Conservation (phyloP, 2,888 invertebrate genomes). For the Drosophila kuntzei region DNA sequence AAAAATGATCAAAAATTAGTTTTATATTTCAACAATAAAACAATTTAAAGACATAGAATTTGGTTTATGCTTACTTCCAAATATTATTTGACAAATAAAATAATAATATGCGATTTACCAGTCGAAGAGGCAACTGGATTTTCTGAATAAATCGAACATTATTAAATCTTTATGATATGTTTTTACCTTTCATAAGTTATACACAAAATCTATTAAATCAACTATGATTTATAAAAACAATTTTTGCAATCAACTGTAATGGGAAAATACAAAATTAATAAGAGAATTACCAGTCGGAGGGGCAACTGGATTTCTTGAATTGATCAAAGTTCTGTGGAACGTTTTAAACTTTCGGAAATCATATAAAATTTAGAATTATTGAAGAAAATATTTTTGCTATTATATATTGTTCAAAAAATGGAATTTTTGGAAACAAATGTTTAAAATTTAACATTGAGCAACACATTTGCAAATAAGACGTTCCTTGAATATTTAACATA, state of each 20-base stretch:
- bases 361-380: neutral
- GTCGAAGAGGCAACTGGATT: constrained; percentile 43
- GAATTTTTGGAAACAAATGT: constrained; percentile 45
- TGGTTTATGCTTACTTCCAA: neutral
- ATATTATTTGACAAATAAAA: neutral
- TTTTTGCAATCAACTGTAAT: constrained; percentile 41
- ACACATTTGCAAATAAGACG: constrained; percentile 18
- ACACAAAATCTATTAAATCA: too few relatives aligned
- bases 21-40: constrained; percentile 4
- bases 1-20: constrained; percentile 17
- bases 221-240: too few relatives aligned
- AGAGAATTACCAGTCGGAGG: constrained; percentile 27
- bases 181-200: neutral
- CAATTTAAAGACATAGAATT: neutral
- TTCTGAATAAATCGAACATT: neutral
- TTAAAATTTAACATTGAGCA: constrained; percentile 47
- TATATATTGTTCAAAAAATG: neutral
- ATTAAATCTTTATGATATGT: neutral
- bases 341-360: neutral
- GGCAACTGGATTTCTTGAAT: constrained; percentile 47
- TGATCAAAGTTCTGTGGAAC: neutral
- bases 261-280: too few relatives aligned
- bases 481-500: constrained; percentile 29
- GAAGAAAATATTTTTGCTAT: neutral
- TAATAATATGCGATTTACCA: constrained; percentile 11